These are phyloP conservation scores for Tichodroma muraria DNA, from an alignment of 2,113 vertebrate genomes.

Conservation along the genomic window DNA sequence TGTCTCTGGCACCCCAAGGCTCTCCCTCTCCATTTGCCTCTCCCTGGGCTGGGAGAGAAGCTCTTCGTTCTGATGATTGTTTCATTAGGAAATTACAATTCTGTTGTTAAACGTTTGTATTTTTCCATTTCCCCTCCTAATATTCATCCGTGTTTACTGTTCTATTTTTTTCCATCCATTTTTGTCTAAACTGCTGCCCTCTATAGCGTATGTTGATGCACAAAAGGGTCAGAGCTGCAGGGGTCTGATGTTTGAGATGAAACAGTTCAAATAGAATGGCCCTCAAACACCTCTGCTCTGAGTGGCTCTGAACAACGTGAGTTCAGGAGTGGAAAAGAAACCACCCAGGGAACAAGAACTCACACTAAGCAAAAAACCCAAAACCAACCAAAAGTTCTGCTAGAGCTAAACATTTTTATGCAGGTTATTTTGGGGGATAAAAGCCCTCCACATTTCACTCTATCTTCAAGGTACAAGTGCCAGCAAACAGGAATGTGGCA, in stretches of 20 bases:
- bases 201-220: background rate
- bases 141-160: background rate
- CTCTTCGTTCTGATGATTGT: background rate
- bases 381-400: background rate
- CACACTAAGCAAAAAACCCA: background rate
- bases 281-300: background rate
- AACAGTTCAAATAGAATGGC: rapidly evolving
- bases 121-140: background rate
- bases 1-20: background rate
- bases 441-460: background rate
- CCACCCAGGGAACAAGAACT: background rate
- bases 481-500: background rate
- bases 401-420: background rate
- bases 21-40: background rate
- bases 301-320: background rate
- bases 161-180: background rate
- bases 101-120: background rate
- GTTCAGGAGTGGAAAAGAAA: background rate
- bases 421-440: background rate
- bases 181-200: background rate
- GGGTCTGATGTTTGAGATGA: background rate
- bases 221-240: background rate
- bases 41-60: background rate
- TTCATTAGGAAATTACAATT: background rate
- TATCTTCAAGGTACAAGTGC: background rate